phyloP scores from a whole-genome alignment of 2,113 vertebrate genomes.

The Malurus cyaneus region DNA sequence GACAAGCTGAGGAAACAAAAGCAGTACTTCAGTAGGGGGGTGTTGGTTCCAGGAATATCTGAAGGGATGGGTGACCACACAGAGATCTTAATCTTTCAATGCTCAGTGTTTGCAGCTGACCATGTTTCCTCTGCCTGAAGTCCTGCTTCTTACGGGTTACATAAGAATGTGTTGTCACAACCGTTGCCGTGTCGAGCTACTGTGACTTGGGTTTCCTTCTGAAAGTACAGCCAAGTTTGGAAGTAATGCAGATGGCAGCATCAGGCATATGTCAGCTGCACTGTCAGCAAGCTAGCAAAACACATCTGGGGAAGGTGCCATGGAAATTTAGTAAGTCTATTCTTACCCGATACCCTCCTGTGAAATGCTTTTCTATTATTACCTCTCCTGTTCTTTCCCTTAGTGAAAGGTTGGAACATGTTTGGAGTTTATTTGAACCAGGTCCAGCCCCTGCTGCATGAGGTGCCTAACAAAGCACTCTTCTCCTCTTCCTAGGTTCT shows the following conservation, averaged over 20 bases:
- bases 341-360: not conserved
- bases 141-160: not conserved
- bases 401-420: not conserved
- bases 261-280: not conserved
- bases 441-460: not conserved
- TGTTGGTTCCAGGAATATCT: not conserved
- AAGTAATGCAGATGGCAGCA: not conserved
- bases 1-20: not conserved
- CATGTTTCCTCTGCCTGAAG: not conserved
- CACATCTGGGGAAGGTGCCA: conserved; percentile 10
- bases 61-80: not conserved
- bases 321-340: not conserved
- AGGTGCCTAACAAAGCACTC: not conserved
- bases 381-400: not conserved
- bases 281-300: not conserved
- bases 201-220: not conserved
- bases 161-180: not conserved
- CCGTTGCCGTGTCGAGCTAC: not conserved
- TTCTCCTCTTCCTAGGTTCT: not conserved
- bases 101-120: not conserved
- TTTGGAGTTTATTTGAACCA: not conserved
- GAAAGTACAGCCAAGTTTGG: not conserved
- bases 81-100: not conserved
- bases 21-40: not conserved
- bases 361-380: not conserved